Evolutionary conservation across 2,888 invertebrate species (phyloP).

Genomic region (Caenorhabditis angaria): DNA sequence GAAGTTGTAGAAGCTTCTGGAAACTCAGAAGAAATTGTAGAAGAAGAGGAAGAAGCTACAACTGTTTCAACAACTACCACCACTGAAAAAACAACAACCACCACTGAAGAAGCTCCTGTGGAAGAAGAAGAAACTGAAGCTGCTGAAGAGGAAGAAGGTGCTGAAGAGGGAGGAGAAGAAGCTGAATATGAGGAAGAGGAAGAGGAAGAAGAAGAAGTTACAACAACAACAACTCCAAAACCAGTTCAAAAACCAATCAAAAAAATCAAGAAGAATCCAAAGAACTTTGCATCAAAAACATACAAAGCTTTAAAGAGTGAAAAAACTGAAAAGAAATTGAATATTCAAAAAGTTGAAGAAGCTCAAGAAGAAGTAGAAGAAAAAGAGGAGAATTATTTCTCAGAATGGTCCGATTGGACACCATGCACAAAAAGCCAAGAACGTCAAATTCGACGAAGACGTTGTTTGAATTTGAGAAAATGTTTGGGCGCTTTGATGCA

Average conservation of each 20-base stretch:
- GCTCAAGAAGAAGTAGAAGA: constrained; percentile 13
- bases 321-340: constrained; percentile 15
- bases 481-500: constrained; percentile 68
- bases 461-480: constrained; percentile 65
- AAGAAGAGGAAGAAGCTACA: constrained; percentile 19
- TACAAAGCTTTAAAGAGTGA: constrained; percentile 36
- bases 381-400: constrained; percentile 55
- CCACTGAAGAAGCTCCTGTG: constrained; percentile 18
- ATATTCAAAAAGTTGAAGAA: constrained; percentile 14
- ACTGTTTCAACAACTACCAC: background rate
- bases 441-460: constrained; percentile 67
- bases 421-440: constrained; percentile 67
- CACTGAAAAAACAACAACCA: background rate
- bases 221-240: constrained; percentile 7
- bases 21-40: constrained; percentile 13
- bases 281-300: constrained; percentile 54
- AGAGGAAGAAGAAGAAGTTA: constrained; percentile 18
- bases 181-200: constrained; percentile 11
- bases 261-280: constrained; percentile 45
- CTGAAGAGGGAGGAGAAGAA: constrained; percentile 5
- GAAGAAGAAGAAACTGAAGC: constrained; percentile 15
- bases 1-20: constrained; percentile 3
- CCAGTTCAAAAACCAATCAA: constrained; percentile 11
- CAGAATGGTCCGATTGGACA: constrained; percentile 70
- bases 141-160: constrained; percentile 8